Evolutionary conservation across 2,888 invertebrate species (phyloP), one percentile per base, ranked within the genome.

Genomic region (Cosmia trapezina): DNA sequence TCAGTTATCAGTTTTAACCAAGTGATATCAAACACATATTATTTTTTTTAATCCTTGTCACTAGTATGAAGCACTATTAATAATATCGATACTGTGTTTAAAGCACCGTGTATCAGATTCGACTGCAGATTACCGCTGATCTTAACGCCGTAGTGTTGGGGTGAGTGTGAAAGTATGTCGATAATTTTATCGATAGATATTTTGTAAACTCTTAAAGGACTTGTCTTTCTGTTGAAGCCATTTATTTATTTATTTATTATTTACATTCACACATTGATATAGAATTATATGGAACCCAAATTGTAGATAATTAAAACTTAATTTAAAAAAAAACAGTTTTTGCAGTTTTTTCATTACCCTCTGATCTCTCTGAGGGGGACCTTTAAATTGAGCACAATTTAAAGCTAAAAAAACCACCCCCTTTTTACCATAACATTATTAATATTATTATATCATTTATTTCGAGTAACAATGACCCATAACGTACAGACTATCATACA

Each of bases 111-210:
- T 64, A 79, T 70, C 63, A 28, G 45, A 64, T 69, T 61, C 28
- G 14, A 85, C 85, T 85, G 85, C 45, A 65, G 67, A 78, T 85
- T 56, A 73, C 53, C 49, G 60, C 28, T 47, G 70, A 85, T 79
- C 69, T 71, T 65, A 62, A 66, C 12, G n/a, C 28, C n/a, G 9
- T 81, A 80, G 83, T 80, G 84, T 11, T 71, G 84, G 0, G 71
- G 28, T 0, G 8, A 0, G 4, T 12, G 73, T 60, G 83, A 80
- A 75, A 85, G 78, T 74, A 2, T 56, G 12, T 80, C 69, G 78
- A 71, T 76, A 60, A 47, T 37, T 37, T 14, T 73, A 59, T 64
- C 62, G 56, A 78, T 67, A 53, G 9, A 22, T n/a, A 33, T 33
- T 49, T 49, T 49, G 12, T 9, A 49, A 14, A 19, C 5, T 19